Evolutionary conservation across 2,888 invertebrate genomes (phyloP).

Genomic region (Mylabris sibirica): DNA sequence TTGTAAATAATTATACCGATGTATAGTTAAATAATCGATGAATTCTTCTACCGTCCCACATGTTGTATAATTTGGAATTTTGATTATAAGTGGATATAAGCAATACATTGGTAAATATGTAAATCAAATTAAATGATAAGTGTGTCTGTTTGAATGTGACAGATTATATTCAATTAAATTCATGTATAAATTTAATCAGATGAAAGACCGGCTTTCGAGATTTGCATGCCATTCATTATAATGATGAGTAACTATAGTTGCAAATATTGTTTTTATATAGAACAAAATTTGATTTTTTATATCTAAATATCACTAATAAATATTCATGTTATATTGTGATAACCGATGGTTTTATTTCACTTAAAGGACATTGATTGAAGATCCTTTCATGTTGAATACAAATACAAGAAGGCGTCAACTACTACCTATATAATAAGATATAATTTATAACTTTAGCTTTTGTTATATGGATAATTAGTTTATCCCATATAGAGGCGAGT

Average conservation of each 20-base stretch:
- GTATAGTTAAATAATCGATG: conserved; percentile 25
- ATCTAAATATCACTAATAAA: conserved; percentile 22
- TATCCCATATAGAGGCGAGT: conserved; percentile 26
- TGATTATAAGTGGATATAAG: neutral
- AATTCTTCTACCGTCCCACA: conserved; percentile 19
- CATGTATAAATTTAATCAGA: conserved; percentile 8
- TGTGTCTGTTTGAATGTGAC: neutral
- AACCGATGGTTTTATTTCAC: conserved; percentile 15
- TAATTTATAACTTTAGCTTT: conserved; percentile 25
- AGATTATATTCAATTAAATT: conserved; percentile 16
- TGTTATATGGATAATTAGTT: conserved; percentile 27
- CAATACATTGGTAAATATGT: conserved; percentile 10
- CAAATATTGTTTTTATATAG: conserved; percentile 4
- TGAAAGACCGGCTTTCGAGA: neutral
- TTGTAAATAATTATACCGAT: conserved; percentile 29
- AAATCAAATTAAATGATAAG: conserved; percentile 16
- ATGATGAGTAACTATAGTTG: neutral
- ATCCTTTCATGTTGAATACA: conserved; percentile 18
- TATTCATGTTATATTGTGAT: conserved; percentile 28
- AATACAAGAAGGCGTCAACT: conserved; percentile 26
- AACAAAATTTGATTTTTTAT: neutral
- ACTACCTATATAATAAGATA: conserved; percentile 22
- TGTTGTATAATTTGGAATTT: neutral
- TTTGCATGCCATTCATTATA: neutral
- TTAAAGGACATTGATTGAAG: conserved; percentile 27